These are phyloP conservation scores for Biston betularia DNA, from an alignment of 2,888 invertebrate species.

Conservation along the genomic window DNA sequence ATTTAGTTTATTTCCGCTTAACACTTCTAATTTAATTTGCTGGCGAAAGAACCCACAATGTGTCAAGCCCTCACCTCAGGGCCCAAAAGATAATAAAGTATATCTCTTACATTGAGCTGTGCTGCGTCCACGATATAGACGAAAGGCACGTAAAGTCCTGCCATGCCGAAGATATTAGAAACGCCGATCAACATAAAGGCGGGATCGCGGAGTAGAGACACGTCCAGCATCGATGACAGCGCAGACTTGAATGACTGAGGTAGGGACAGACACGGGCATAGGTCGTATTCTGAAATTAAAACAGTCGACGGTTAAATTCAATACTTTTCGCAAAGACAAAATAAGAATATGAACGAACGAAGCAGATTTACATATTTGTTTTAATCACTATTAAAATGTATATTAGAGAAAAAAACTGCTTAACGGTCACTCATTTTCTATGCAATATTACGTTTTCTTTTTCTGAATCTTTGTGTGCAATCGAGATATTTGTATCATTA, in stretches of 20 bases:
- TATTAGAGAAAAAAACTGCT: too few species aligned
- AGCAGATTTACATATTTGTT: background rate
- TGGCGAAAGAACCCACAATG: too few species aligned
- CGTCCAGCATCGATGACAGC: constrained; percentile 95
- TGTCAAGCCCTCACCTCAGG: too few species aligned
- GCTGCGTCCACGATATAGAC: constrained; percentile 96
- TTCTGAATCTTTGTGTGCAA: too few species aligned
- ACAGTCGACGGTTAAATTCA: background rate
- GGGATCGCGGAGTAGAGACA: constrained; percentile 94
- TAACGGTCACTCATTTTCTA: too few species aligned
- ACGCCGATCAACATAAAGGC: constrained; percentile 96
- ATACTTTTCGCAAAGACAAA: background rate
- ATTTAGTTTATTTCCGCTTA: too few species aligned
- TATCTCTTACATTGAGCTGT: constrained; percentile 86
- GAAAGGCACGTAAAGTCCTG: constrained; percentile 98
- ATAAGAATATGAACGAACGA: background rate
- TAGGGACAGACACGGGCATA: constrained; percentile 92
- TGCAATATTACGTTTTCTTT: too few species aligned
- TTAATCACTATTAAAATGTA: too few species aligned
- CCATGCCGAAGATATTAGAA: constrained; percentile 98
- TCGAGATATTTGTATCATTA: too few species aligned
- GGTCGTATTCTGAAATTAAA: constrained; percentile 88
- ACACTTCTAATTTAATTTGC: too few species aligned
- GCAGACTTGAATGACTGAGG: constrained; percentile 94
- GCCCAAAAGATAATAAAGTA: too few species aligned